Base-by-base conservation (phyloP, 2,888 invertebrate species). In the Caenorhabditis auriculariae region DNA sequence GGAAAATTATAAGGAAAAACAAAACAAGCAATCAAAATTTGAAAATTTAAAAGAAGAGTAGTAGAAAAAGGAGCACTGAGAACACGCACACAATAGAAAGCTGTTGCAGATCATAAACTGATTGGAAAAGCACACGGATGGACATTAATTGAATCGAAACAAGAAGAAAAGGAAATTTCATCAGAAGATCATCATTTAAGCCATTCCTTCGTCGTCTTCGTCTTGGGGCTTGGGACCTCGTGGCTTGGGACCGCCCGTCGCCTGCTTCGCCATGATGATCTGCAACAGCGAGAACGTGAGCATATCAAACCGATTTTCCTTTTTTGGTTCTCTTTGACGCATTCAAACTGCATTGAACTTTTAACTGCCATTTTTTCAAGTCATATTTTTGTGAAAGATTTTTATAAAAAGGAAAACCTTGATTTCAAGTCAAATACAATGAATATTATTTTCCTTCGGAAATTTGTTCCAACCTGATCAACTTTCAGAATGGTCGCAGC, bases 401-500 rank as follows among this genome's bases (percentile, higher is more conserved):
- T n/a, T n/a, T n/a, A n/a, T n/a, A n/a, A n/a, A n/a, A n/a, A n/a
- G n/a, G n/a, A n/a, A n/a, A n/a, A n/a, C n/a, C n/a, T n/a, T n/a
- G n/a, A n/a, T 47, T 47, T 47, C 32, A 35, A 21, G 7, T 12
- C 7, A 24, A 38, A 37, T n/a, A 47, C 42, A n/a, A n/a, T n/a
- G n/a, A 28, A 15, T 6, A 17, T 21, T 26, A 53, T 23, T 48
- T 17, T 23, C 5, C 51, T n/a, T 29, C 32, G 9, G 27, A 27
- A 47, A 42, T 48, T 9, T 66, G n/a, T n/a, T n/a, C n/a, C n/a
- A n/a, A 85, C 84, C 82, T 85, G 85, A 67, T 85, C 86, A 32
- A 85, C 84, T 66, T 81, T 82, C 45, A 85, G 82, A 24, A 85
- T 83, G 29, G 85, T 85, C 61, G 82, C 77, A 12, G 95, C 93